Percentiles rank a stretch among this genome's conserved stretches.
Evolutionary conservation across 2,797 vertebrate species (phyloP).

Genomic region (Phaenicophaeus curvirostris): DNA sequence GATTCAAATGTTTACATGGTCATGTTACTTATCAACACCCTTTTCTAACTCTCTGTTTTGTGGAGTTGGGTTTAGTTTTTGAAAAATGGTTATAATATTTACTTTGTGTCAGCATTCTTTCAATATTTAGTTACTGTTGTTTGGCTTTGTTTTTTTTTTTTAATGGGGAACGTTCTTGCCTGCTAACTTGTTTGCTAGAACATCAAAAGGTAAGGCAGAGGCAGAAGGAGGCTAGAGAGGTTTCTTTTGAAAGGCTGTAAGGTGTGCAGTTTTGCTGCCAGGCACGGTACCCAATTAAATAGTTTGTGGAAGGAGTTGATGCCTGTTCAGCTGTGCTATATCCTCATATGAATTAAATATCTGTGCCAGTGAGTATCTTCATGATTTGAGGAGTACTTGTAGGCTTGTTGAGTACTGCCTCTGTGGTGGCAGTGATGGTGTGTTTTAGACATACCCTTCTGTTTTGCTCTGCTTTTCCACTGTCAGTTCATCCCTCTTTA

Average conservation of each 20-base stretch:
- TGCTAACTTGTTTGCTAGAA: neutral
- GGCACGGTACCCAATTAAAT: neutral
- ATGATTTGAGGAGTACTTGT: neutral
- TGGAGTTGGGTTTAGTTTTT: neutral
- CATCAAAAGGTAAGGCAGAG: neutral
- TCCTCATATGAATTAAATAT: neutral
- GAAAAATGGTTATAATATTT: neutral
- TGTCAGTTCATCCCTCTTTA: neutral
- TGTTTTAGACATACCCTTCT: neutral
- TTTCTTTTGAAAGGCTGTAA: neutral
- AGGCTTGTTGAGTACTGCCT: neutral
- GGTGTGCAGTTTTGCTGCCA: neutral
- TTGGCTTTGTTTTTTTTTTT: neutral
- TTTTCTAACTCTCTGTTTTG: neutral
- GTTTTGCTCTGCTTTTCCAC: neutral
- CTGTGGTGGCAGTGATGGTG: neutral
- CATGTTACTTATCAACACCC: neutral
- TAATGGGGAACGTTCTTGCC: neutral
- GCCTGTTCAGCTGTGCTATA: neutral
- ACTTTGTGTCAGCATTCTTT: neutral
- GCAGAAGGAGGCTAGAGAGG: neutral
- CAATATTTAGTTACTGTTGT: neutral
- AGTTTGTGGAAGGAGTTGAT: neutral
- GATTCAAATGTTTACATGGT: neutral
- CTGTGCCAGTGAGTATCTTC: neutral